Conservation (phyloP, 2,888 invertebrate species). For the Protonemura montana region DNA sequence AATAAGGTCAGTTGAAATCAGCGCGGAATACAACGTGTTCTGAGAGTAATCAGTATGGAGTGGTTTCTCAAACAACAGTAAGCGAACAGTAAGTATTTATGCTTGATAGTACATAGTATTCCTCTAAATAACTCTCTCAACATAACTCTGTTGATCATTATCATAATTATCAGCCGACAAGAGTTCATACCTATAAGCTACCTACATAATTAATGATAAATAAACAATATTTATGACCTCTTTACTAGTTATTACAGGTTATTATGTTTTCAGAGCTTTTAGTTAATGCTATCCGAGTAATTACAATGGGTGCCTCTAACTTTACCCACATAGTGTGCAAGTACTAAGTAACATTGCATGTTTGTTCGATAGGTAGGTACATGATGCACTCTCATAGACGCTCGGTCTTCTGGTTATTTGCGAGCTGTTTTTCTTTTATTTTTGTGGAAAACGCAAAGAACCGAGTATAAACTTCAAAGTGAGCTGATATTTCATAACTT, state of each 20-base stretch:
- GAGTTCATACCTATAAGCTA: neutral
- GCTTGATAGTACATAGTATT: neutral
- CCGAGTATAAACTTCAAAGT: neutral
- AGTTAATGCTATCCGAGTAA: neutral
- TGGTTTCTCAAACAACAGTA: neutral
- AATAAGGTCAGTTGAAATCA: neutral
- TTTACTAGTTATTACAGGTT: neutral
- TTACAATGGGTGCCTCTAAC: neutral
- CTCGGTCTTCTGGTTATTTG: neutral
- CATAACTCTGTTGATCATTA: slow-evolving; percentile 7
- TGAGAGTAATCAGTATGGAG: neutral
- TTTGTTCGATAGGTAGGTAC: neutral
- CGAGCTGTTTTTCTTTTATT: neutral
- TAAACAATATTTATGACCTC: neutral
- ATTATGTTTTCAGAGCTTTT: slow-evolving; percentile 7
- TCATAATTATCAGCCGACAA: neutral
- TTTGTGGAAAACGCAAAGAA: neutral
- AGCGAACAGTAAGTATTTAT: neutral
- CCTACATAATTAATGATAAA: neutral
- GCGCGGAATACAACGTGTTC: neutral
- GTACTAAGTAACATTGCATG: neutral
- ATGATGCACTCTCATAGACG: neutral
- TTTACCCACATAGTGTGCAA: neutral
- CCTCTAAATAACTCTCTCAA: neutral
- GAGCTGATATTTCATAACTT: neutral